Evolutionary conservation across 2,797 vertebrate species (phyloP), one percentile per base, ranked within the genome.

Genomic region (Channallabes apus): DNA sequence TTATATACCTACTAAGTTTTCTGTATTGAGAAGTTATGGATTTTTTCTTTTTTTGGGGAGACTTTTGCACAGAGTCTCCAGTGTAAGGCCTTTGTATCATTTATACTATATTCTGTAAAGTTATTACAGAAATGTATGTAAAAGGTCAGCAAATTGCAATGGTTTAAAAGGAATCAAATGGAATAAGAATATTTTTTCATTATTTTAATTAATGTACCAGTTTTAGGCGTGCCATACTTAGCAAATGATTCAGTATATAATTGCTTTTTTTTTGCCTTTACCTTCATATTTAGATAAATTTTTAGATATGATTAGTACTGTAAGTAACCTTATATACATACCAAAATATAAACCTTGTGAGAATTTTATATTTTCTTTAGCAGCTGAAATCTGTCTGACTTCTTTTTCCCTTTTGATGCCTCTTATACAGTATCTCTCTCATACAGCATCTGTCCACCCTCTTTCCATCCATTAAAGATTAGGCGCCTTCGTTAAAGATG

Each of bases 401-500:
- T 67, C 35, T 86, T 86, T 89, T 86, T 93, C 88, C 72, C 85
- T 91, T 90, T 91, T 41, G 88, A 92, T 88, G 89, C 29, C 82
- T 88, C 76, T 86, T 79, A 84, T 89, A 68, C 85, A n/a, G n/a
- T n/a, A n/a, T n/a, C 32, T 46, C 65, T 82, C 78, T 86, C 81
- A 54, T n/a, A n/a, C n/a, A n/a, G n/a, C n/a, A n/a, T 62, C 68
- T 56, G 81, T 82, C 73, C 82, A 75, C 78, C 38, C 86, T 64
- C 62, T 62, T 59, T 82, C 78, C 86, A 88, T 84, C 85, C 86
- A 88, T 8, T 90, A 88, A 87, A 89, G 88, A 91, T 90, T 88
- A 89, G 85, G 67, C 51, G 54, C 76, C 85, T 89, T 92, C 90
- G 90, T 93, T 91, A 93, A 91, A 90, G 85, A 92, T 90, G 89